phyloP scores from a whole-genome alignment of 2,797 vertebrate species.

The Cephalopachus bancanus region DNA sequence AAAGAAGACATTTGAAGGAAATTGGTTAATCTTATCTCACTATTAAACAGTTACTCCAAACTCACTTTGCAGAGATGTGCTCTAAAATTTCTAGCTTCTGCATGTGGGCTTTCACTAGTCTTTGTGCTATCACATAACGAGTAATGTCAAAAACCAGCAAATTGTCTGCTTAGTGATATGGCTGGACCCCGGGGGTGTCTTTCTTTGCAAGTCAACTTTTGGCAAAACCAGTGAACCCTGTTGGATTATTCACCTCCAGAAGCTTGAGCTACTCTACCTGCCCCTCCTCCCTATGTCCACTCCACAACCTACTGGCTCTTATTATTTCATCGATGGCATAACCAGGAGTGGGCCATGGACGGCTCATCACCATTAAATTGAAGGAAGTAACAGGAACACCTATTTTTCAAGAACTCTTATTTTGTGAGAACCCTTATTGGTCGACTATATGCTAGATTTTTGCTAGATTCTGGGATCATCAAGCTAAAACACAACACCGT shows the following conservation, averaged over 20 bases:
- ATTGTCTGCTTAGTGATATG: background rate
- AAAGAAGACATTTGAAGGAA: background rate
- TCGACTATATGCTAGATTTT: background rate
- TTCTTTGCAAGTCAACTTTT: background rate
- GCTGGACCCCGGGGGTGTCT: background rate
- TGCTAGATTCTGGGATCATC: background rate
- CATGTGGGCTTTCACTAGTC: background rate
- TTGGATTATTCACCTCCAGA: background rate
- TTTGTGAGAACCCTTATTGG: background rate
- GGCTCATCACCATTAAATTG: no score
- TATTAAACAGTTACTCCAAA: background rate
- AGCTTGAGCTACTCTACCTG: background rate
- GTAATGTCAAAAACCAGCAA: background rate
- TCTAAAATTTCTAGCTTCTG: background rate
- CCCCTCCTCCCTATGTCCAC: no score
- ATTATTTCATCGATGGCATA: background rate
- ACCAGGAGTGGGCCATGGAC: background rate
- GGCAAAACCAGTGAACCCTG: background rate
- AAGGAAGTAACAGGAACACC: background rate
- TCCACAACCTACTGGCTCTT: background rate
- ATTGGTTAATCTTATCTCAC: background rate
- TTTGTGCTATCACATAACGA: background rate
- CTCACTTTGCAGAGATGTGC: background rate
- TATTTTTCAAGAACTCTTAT: background rate
- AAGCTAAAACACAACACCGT: background rate